Evolutionary conservation across 2,113 vertebrate species (phyloP), one percentile per base, ranked within the genome.

Genomic region (Eublepharis macularius): DNA sequence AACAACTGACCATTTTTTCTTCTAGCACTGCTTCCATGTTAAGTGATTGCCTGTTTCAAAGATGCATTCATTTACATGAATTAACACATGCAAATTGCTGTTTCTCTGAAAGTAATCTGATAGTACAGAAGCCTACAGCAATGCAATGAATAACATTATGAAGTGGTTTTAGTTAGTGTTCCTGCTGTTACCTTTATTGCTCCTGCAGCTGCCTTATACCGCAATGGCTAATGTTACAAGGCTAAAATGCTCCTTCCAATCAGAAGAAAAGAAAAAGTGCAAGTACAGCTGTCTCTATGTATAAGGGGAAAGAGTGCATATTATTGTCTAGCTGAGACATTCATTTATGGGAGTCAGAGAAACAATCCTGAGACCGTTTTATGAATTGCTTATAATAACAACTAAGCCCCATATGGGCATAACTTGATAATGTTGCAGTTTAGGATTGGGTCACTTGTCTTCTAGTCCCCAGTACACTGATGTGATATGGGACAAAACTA

Each of bases 41-140:
- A 83, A 54, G 11, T 36, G 54, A 45, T 26, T 39, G 24, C 39
- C 45, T 66, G 32, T 66, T 83, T 83, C 76, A 83, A 39, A 76
- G 7, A 83, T 45, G 43, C 43, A 66, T 66, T 76, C 41, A 66
- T 76, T 76, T 66, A 83, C 43, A 63, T 83, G 57, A 83, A 47
- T 66, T 65, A 75, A 76, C 12, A 66, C 57, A 83, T 49, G 57
- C 41, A 76, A 36, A 83, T 49, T 49, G 24, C 43, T 29, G 16
- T 43, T 75, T 66, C 57, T n/a, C 80, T 3, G n/a, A 77, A 45
- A 68, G 79, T 80, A 87, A 43, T 1, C 41, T 0, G 69, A 3
- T 29, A 75, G 84, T 87, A 80, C 68, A 76, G 12, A n/a, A 17
- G 72, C 65, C 81, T 88, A 43, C 21, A 79, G 51, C 9, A 24